Evolutionary conservation across 23 tunicate species (phyloP).

Genomic region (Diplosoma virens): DNA sequence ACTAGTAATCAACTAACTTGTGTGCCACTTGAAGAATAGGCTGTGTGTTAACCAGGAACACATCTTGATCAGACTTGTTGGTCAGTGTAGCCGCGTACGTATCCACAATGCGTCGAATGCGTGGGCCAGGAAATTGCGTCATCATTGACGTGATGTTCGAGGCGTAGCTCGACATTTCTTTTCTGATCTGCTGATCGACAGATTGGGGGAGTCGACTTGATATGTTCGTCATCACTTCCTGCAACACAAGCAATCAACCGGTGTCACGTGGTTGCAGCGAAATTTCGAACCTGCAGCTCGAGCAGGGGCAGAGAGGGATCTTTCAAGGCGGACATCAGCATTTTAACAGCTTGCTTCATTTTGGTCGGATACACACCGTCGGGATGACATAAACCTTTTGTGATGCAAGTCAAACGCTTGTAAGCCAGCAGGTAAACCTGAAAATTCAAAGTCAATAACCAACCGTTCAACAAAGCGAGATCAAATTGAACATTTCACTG

Average conservation of each 20-base stretch:
- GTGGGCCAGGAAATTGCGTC: slow-evolving; percentile 87
- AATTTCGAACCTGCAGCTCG: slow-evolving; percentile 83
- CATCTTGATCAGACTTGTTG: slow-evolving; percentile 84
- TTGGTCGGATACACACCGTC: slow-evolving; percentile 47
- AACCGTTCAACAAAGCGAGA: no score
- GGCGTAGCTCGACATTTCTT: slow-evolving; percentile 86
- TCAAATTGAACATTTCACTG: no score
- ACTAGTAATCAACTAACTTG: no score
- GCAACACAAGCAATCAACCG: neutral
- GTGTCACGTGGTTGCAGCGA: neutral
- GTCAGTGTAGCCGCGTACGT: slow-evolving; percentile 64
- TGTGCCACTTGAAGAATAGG: slow-evolving; percentile 75
- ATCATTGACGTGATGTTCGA: slow-evolving; percentile 95
- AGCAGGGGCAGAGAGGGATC: slow-evolving; percentile 87
- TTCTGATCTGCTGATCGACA: slow-evolving; percentile 74
- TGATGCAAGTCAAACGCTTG: slow-evolving; percentile 60
- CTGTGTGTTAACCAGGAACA: slow-evolving; percentile 89
- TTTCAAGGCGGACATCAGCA: slow-evolving; percentile 63
- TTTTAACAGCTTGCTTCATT: slow-evolving; percentile 58
- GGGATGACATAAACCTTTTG: slow-evolving; percentile 89
- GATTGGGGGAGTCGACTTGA: slow-evolving; percentile 77
- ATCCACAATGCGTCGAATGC: slow-evolving; percentile 71
- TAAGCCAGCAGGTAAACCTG: slow-evolving; percentile 65
- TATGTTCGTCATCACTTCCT: slow-evolving; percentile 98
- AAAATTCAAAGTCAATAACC: no score